phyloP scores from a whole-genome alignment of 2,113 vertebrate species.

The Semnornis frantzii region DNA sequence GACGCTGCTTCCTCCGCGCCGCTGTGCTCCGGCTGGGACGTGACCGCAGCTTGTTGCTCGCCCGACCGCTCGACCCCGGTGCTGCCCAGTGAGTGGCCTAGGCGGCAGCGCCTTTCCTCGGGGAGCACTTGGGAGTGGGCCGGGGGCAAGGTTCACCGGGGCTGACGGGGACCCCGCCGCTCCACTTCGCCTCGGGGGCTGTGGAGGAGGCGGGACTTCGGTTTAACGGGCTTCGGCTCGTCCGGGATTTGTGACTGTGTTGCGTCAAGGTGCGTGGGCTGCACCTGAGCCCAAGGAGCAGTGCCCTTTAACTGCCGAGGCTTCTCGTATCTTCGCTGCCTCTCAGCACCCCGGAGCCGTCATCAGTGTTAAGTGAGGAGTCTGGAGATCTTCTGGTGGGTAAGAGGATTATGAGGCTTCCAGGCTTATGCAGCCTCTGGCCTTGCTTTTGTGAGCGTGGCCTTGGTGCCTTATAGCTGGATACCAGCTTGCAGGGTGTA shows the following conservation, averaged over 20 bases:
- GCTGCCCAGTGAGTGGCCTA: conserved; percentile 21
- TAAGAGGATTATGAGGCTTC: not conserved
- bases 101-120: not conserved
- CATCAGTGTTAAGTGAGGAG: not conserved
- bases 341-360: accelerated
- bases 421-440: accelerated
- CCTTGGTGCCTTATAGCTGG: accelerated
- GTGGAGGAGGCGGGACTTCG: not conserved
- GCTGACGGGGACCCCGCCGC: not conserved
- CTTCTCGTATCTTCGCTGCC: not conserved
- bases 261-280: not conserved
- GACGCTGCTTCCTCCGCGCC: not conserved
- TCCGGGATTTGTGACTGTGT: not conserved
- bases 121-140: not conserved
- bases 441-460: accelerated
- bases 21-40: conserved; percentile 1
- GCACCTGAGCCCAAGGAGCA: accelerated
- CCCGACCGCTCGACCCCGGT: not conserved
- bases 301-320: not conserved
- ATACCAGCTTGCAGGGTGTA: accelerated
- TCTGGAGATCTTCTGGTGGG: not conserved
- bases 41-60: not conserved
- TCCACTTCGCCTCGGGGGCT: too few relatives aligned
- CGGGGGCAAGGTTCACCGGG: not conserved
- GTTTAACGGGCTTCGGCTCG: not conserved